Evolutionary conservation across 2,797 vertebrate species (phyloP).

Genomic region (Cossypha dichroa): DNA sequence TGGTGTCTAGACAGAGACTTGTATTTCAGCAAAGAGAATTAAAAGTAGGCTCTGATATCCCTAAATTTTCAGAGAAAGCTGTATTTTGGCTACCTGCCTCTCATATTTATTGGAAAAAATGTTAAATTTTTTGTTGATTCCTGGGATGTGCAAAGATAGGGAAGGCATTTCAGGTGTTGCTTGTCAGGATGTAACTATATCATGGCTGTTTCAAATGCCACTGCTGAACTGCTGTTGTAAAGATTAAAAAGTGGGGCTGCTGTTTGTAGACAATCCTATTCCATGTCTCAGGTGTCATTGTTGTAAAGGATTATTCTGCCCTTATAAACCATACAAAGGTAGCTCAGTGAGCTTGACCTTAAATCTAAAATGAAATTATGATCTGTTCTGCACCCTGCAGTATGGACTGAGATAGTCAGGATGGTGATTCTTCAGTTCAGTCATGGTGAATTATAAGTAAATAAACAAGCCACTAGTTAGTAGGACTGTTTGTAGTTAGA

Average conservation of each 20-base stretch:
- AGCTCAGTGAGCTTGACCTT: background rate
- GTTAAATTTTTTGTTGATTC: background rate
- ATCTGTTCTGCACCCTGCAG: background rate
- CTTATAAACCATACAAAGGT: background rate
- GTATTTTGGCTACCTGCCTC: background rate
- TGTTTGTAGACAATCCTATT: background rate
- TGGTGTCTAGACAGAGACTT: constrained; percentile 45
- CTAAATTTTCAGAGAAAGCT: background rate
- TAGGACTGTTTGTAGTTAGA: background rate
- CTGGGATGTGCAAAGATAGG: background rate
- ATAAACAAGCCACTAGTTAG: background rate
- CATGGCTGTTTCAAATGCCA: background rate
- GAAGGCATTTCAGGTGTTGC: background rate
- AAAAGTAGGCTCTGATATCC: background rate
- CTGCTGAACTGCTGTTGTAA: background rate
- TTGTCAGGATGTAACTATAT: background rate
- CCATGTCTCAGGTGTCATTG: background rate
- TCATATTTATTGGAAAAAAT: background rate
- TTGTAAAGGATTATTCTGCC: background rate
- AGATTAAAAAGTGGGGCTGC: background rate
- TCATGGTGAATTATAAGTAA: background rate
- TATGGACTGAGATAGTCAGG: background rate
- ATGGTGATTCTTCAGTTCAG: background rate
- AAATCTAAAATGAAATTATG: background rate
- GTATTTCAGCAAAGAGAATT: background rate